Percentiles rank a stretch among this genome's conserved stretches.
phyloP scores from a whole-genome alignment of 2,113 vertebrate genomes.

The Ondatra zibethicus region DNA sequence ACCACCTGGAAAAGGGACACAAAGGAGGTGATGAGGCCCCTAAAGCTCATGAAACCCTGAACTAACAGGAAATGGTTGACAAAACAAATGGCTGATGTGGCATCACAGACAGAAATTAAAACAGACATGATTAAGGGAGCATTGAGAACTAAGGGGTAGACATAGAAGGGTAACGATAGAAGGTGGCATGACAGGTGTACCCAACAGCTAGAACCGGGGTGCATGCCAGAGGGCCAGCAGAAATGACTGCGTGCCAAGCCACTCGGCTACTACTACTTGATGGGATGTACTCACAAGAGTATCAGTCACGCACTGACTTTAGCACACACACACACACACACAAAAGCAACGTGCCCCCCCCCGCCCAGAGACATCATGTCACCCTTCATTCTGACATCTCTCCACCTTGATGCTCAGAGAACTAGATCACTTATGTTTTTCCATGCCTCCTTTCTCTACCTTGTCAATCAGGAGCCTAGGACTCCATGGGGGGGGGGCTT shows the following conservation, averaged over 20 bases:
- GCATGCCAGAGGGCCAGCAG: background rate
- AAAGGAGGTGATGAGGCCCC: no score
- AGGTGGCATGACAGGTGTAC: background rate
- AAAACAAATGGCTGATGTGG: no score
- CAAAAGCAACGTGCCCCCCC: background rate
- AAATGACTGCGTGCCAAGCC: no score
- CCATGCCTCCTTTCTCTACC: background rate
- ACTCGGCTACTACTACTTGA: no score
- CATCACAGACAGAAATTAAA: background rate
- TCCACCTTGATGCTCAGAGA: background rate
- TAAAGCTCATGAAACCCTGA: no score
- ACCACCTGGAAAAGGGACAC: background rate
- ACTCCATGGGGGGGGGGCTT: background rate
- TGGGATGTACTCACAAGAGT: background rate
- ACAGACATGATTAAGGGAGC: background rate
- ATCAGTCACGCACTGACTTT: background rate
- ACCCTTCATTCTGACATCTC: background rate
- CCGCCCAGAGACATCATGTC: background rate
- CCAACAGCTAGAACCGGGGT: no score
- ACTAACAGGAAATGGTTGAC: background rate
- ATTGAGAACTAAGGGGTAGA: background rate
- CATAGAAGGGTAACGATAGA: background rate
- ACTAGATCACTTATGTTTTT: background rate
- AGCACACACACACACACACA: no score
- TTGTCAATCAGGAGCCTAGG: background rate